These are phyloP conservation scores for Peromyscus polionotus DNA, from an alignment of 2,113 vertebrate genomes.

Conservation along the genomic window DNA sequence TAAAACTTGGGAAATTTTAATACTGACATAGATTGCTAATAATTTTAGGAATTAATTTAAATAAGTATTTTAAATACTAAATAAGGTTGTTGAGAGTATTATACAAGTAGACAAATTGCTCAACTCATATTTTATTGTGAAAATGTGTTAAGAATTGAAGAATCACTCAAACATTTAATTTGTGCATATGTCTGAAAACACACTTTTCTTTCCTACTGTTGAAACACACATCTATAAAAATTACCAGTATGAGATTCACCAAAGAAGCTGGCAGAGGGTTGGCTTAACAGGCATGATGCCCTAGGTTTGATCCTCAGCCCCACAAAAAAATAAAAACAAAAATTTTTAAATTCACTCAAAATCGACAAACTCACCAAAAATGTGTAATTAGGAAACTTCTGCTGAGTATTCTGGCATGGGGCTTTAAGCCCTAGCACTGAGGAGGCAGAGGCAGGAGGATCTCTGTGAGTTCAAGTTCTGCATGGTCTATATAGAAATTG, in stretches of 20 bases:
- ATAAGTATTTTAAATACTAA: slow-evolving; percentile 47
- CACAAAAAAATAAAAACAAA: not conserved
- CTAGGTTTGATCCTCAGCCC: not conserved
- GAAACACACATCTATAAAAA: slow-evolving; percentile 39
- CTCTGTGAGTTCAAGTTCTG: not conserved
- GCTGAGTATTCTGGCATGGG: not conserved
- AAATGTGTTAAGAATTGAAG: not conserved
- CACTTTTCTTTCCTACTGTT: not conserved
- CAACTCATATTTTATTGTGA: slow-evolving; percentile 14
- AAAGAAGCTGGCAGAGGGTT: not conserved
- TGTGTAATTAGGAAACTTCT: not conserved
- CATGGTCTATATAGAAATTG: not conserved
- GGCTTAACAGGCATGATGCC: not conserved
- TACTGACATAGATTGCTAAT: slow-evolving; percentile 3
- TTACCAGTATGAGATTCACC: slow-evolving; percentile 35
- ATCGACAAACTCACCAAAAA: slow-evolving; percentile 27
- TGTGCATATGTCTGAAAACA: not conserved
- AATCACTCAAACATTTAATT: slow-evolving; percentile 16
- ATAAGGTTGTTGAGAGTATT: not conserved
- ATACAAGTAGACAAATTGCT: slow-evolving; percentile 25
- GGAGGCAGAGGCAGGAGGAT: not conserved
- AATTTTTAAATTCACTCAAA: slow-evolving; percentile 1
- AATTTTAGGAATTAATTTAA: slow-evolving; percentile 22
- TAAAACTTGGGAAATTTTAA: slow-evolving; percentile 6
- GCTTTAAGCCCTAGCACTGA: not conserved